A percentile compares a stretch with the other conserved stretches of the same genome.
phyloP scores from a whole-genome alignment of 2,113 vertebrate species.

The Orthonyx spaldingii region DNA sequence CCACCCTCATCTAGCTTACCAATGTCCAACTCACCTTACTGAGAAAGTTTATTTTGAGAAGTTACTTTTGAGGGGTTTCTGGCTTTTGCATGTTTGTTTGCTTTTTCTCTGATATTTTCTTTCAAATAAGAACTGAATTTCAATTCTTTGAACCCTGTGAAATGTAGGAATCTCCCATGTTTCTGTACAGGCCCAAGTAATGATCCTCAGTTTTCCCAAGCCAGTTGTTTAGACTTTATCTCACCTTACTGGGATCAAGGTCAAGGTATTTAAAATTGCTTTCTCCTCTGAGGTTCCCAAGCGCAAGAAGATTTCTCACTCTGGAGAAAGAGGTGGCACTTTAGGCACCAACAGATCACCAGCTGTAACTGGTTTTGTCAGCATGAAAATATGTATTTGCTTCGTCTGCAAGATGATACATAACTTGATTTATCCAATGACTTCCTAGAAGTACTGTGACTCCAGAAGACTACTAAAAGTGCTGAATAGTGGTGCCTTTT shows the following conservation, averaged over 20 bases:
- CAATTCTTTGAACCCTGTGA: background rate
- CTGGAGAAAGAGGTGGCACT: background rate
- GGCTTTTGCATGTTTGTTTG: fast-evolving
- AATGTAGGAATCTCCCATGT: background rate
- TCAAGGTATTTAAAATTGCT: background rate
- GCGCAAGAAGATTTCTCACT: background rate
- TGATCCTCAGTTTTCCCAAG: background rate
- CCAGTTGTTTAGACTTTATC: background rate
- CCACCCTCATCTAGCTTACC: background rate
- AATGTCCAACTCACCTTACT: background rate
- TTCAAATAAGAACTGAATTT: background rate
- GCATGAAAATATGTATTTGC: slow-evolving; percentile 23
- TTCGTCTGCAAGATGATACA: background rate
- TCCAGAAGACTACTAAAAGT: slow-evolving; percentile 25
- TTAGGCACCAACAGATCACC: background rate
- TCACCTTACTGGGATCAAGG: background rate
- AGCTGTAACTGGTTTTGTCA: background rate
- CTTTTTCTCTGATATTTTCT: background rate
- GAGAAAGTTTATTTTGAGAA: background rate
- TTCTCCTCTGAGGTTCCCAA: background rate
- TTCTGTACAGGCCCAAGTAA: background rate
- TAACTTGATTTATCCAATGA: slow-evolving; percentile 4
- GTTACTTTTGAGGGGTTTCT: background rate
- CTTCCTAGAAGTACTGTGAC: slow-evolving; percentile 10
- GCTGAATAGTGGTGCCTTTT: background rate